Conservation (phyloP, 2,113 vertebrate species). For the Macrotis lagotis region DNA sequence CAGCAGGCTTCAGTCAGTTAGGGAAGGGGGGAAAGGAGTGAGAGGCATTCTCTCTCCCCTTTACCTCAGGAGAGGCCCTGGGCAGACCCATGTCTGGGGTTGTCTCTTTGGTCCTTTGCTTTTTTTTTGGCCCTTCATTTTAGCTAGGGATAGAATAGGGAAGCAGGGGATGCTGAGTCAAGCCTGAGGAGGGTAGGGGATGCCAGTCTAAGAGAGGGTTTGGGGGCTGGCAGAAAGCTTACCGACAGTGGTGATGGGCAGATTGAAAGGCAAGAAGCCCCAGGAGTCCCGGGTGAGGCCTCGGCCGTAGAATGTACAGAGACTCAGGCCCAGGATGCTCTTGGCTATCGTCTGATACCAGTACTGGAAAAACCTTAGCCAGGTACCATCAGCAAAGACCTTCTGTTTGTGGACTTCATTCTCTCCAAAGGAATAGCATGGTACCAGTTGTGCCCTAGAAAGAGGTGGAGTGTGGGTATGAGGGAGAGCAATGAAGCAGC, state of each 20-base stretch:
- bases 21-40: background rate
- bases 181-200: background rate
- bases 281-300: constrained; percentile 75
- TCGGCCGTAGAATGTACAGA: constrained; percentile 73
- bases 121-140: background rate
- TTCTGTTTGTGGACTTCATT: constrained; percentile 72
- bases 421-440: constrained; percentile 79
- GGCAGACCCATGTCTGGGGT: too few species aligned
- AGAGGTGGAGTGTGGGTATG: constrained; percentile 7
- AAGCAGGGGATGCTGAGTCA: background rate
- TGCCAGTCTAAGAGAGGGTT: background rate
- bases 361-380: constrained; percentile 67
- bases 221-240: constrained; percentile 49
- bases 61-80: background rate
- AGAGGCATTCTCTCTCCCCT: background rate
- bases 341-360: constrained; percentile 54
- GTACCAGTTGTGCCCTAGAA: constrained; percentile 77
- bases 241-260: constrained; percentile 79
- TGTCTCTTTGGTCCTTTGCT: too few species aligned
- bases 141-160: background rate
- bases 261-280: constrained; percentile 78
- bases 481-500: too few species aligned
- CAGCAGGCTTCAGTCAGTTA: background rate
- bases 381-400: constrained; percentile 69
- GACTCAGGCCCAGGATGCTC: constrained; percentile 65